Evolutionary conservation across 2,113 vertebrate species (phyloP).

Genomic region (Capra hircus): DNA sequence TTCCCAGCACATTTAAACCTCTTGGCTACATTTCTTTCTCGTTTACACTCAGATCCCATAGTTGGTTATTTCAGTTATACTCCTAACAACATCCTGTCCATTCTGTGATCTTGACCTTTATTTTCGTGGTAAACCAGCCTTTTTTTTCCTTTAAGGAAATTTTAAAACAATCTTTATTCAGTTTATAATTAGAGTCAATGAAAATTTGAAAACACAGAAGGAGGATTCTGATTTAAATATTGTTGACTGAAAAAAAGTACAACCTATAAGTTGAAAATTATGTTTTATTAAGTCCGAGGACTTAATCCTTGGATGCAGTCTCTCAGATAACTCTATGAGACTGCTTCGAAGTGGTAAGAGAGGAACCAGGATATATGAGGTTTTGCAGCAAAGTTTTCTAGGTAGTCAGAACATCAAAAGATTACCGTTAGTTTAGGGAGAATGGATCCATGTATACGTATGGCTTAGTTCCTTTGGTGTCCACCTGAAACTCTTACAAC

Average conservation of each 20-base stretch:
- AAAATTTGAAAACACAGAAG: neutral
- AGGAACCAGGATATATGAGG: neutral
- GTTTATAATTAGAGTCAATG: neutral
- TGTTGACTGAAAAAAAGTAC: neutral
- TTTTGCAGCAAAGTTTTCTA: neutral
- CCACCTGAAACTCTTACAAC: neutral
- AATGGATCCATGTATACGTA: neutral
- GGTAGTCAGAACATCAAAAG: neutral
- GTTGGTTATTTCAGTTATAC: neutral
- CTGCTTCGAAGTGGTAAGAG: neutral
- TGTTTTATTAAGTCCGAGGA: neutral
- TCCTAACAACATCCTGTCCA: neutral
- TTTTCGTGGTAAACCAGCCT: neutral
- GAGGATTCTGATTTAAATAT: neutral
- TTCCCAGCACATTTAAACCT: neutral
- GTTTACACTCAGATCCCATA: neutral
- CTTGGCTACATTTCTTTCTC: neutral
- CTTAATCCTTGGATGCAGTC: neutral
- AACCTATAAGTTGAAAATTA: neutral
- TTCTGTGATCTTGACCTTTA: neutral
- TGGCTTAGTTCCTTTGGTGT: neutral
- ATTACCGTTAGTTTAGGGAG: neutral
- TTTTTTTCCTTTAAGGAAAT: neutral
- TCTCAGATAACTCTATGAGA: neutral
- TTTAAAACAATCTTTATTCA: neutral